Base-by-base conservation (phyloP, 2,797 vertebrate species). In the Monodelphis domestica region DNA sequence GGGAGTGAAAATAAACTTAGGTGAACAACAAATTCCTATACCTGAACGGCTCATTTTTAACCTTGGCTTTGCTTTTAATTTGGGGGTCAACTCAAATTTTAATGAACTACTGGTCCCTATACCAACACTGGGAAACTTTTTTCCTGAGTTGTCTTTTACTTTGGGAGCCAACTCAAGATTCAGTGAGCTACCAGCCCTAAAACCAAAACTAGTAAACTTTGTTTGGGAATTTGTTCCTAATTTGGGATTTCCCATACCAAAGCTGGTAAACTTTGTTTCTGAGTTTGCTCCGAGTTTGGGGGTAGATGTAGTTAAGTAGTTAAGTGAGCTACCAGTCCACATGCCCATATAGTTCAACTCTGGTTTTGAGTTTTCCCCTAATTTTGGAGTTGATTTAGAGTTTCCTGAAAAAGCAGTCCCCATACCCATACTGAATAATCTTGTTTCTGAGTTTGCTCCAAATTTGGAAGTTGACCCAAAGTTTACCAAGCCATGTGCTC, bases 21-120 rank as follows among this genome's bases (percentile, higher is more conserved):
- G 38, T 84, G 38, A 84, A 2, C 9, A 21, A 95, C 99, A 95
- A 15, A 95, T 95, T 91, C 97, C 98, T 17, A 94, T 97, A 93
- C 95, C 92, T 56, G 97, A 97, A 12, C 91, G 97, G 87, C 55
- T 94, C 0, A 9, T 33, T 90, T 95, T 95, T 45, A 63, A 0
- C 17, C 93, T 96, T 97, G 97, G 97, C 93, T 95, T 96, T 90
- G 93, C 91, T 95, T 70, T 54, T 94, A 94, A 29, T 1, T 96
- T 96, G 93, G 97, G 95, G 95, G 89, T 95, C 89, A 56, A 91
- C 94, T 95, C 96, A 93, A 95, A 78, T 38, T 78, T 88, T 87
- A 93, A 59, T 28, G 95, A 95, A 94, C 94, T 93, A 63, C 95
- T 93, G 33, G 95, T 11, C 90, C 94, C 91, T 94, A 91, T 84